Evolutionary conservation across 2,797 vertebrate species (phyloP), one percentile per base, ranked within the genome.

Genomic region (Halcyon chelicuti): DNA sequence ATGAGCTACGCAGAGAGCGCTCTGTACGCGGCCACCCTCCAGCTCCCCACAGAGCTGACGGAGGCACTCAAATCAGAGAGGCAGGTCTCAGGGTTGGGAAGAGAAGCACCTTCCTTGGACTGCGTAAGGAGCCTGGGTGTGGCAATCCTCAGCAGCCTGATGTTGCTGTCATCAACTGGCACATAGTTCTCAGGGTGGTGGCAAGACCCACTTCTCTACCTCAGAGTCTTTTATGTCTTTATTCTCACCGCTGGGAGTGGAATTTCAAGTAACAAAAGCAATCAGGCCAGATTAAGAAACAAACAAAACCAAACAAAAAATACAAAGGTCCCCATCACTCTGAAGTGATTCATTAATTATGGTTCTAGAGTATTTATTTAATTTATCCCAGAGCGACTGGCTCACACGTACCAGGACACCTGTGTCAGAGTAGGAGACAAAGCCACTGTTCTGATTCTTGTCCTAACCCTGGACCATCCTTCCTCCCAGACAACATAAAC

Each of bases 341-440:
- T 60, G 26, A 84, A 81, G 28, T 40, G 20, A 78, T 49, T 58
- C 12, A 14, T 70, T 60, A 84, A 68, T 89, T 81, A 66, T 6
- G n/a, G 11, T 31, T 68, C 23, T 65, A 23, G 73, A 89, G 62
- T 35, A 68, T 37, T 57, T 35, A 28, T 46, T 54, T n/a, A 74
- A 6, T 6, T 60, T 14, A 51, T 37, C 33, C 37, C 77, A 86
- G 33, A 63, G 5, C 3, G 5, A 80, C 39, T 51, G 54, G 21
- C 15, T 66, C 1, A 2, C 2, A 0, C 2, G 5, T 16, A 52
- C 18, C 52, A 35, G 68, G 62, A 74, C 1, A 4, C 37, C 37
- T 22, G 40, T 37, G 61, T 61, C 62, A 88, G 66, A 86, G 33
- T 1, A 75, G 44, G 29, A 85, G 37, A 71, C 31, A 39, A 79